Conservation (phyloP, 2,113 vertebrate species). For the Brachirus orientalis region DNA sequence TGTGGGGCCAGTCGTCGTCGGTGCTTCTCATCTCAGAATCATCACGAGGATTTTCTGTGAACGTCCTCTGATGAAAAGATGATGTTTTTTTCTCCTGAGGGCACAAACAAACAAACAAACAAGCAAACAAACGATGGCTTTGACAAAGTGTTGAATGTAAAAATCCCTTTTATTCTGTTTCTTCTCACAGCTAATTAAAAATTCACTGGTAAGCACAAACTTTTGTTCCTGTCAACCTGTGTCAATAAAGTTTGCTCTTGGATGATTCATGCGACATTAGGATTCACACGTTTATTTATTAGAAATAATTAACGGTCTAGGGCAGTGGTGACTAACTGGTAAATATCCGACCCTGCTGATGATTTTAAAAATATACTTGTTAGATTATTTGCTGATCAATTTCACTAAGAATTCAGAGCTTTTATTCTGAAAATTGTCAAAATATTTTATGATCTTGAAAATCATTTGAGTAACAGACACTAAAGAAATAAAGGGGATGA, state of each 20-base stretch:
- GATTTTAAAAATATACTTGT: too few relatives aligned
- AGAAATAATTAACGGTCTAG: neutral
- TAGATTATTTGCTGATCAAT: too few relatives aligned
- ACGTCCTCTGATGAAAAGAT: slow-evolving; percentile 68
- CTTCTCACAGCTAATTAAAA: slow-evolving; percentile 71
- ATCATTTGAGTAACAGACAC: too few relatives aligned
- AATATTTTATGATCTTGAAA: too few relatives aligned
- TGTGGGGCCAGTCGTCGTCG: neutral
- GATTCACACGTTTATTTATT: slow-evolving; percentile 25
- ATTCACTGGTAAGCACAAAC: slow-evolving; percentile 67
- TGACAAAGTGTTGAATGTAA: slow-evolving; percentile 69
- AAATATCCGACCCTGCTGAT: too few relatives aligned
- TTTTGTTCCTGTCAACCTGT: slow-evolving; percentile 31
- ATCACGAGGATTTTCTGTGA: slow-evolving; percentile 77
- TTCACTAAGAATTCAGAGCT: too few relatives aligned
- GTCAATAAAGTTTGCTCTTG: slow-evolving; percentile 40
- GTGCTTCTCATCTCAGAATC: slow-evolving; percentile 65
- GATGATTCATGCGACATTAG: slow-evolving; percentile 8
- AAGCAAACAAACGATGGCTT: slow-evolving; percentile 23
- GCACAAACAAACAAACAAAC: slow-evolving; percentile 30
- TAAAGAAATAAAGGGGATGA: too few relatives aligned
- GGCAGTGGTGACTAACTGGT: too few relatives aligned
- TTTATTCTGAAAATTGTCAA: too few relatives aligned
- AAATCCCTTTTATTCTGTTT: slow-evolving; percentile 68
- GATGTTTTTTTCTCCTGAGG: slow-evolving; percentile 48